Base-by-base conservation (phyloP, 2,888 invertebrate genomes). In the Drosophila trichaetosa region DNA sequence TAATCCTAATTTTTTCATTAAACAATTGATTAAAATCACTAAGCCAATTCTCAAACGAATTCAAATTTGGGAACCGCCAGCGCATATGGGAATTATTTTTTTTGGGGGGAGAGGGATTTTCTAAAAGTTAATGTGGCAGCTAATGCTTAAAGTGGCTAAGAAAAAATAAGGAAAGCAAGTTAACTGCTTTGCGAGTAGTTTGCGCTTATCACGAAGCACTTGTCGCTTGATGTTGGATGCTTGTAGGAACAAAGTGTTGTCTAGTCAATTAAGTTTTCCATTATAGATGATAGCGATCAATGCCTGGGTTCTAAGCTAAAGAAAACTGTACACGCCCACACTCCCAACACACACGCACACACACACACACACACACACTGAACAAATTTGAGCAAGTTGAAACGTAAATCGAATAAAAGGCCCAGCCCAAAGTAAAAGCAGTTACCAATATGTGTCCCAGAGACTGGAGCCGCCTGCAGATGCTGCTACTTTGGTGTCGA, bases 371-470 rank as follows among this genome's bases (percentile, higher is more conserved):
- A 42, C 53, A 69, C 48, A 48, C 36, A 56, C 67, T 65, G 74
- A 71, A 51, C 77, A 80, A 76, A 80, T 79, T 76, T 76, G 54
- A 73, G 75, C 70, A 84, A 84, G 73, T 79, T 76, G 75, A 83
- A 85, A 85, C 85, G 83, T 79, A 85, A 87, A 85, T 85, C 85
- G 86, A 85, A 85, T 87, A 82, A 85, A 85, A 87, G 85, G 79
- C 83, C 81, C 85, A 85, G 79, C 76, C 79, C 85, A 85, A 87
- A 81, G 85, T 83, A 83, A 85, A 85, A 79, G 87, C 85, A 87
- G 80, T 80, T 84, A 73, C 82, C 82, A 84, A 87, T 85, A 82
- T 74, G 66, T 66, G 42, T 24, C 3, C 21, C 21, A 38, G 59
- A 38, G 51, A 64, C 34, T 38, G 27, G 56, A 42, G 73, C 38